phyloP scores from a whole-genome alignment of 2,797 vertebrate genomes.

The Furcifer pardalis region DNA sequence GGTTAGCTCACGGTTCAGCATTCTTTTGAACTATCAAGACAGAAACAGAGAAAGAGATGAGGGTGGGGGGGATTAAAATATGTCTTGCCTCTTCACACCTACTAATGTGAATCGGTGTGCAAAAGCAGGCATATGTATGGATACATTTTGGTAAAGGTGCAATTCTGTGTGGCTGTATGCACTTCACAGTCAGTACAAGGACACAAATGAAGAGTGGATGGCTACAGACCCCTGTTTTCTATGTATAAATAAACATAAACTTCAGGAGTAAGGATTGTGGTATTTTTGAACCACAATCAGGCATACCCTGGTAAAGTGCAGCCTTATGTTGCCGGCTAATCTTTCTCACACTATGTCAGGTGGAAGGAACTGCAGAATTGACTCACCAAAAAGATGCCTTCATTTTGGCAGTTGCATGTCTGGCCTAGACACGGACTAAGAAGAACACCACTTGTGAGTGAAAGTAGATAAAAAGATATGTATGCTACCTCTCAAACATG shows the following conservation, averaged over 20 bases:
- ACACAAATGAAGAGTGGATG: neutral
- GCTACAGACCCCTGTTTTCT: neutral
- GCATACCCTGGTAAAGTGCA: too few species aligned
- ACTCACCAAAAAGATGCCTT: too few species aligned
- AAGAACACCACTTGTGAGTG: too few species aligned
- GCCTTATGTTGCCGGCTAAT: too few species aligned
- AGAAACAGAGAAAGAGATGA: neutral
- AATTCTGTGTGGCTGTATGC: neutral
- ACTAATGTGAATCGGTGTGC: neutral
- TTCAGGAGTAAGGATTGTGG: neutral
- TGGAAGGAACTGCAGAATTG: too few species aligned
- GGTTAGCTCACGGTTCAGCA: conserved; percentile 93
- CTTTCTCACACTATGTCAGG: too few species aligned
- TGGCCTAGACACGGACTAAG: too few species aligned
- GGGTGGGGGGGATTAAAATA: neutral
- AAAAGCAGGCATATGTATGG: neutral
- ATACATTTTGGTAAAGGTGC: neutral
- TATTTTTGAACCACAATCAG: too few species aligned
- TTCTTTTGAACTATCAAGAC: conserved; percentile 90
- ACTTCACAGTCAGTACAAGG: neutral
- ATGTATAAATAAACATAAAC: neutral
- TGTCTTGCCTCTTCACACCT: neutral
- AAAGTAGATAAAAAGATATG: neutral
- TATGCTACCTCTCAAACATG: neutral
- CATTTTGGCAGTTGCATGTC: too few species aligned